Evolutionary conservation across 2,797 vertebrate genomes (phyloP), one percentile per base, ranked within the genome.

Genomic region (Scomberomorus guttatus): DNA sequence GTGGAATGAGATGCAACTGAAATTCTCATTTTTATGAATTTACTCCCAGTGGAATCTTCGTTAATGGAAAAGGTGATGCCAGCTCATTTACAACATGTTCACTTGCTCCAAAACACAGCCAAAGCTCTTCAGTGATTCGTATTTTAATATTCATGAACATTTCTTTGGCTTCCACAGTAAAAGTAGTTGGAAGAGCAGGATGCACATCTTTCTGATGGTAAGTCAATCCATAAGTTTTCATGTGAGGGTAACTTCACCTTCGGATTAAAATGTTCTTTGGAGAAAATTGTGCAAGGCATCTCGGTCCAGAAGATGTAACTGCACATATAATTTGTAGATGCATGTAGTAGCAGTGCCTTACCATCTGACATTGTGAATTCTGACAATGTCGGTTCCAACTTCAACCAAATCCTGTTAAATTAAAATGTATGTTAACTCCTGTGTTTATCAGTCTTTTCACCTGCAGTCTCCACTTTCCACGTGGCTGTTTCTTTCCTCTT

Each of bases 341-440:
- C 3, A 34, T 29, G 27, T 9, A 27, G 2, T 55, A 50, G 32
- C 48, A 57, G 29, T 22, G 6, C 1, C 6, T 54, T 6, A 7
- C n/a, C 57, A 60, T 32, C 0, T 2, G 32, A 32, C 8, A 4
- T 24, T 3, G 14, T 34, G 13, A 37, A 27, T 46, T 37, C 15
- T 51, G 42, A 32, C 10, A 46, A 27, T 0, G 0, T 27, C n/a
- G 34, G 25, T 6, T 24, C 44, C 24, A 18, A 20, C 27, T 55
- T 63, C 20, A 0, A 14, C 24, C 14, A 6, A 65, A 29, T 55
- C 48, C 52, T 9, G 24, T 24, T 37, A 0, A 12, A 4, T 22
- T 3, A 25, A 48, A 59, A 14, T 29, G 6, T 29, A 7, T 29
- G 8, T 29, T 0, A 3, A 52, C 15, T 39, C n/a, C 14, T 22